These are phyloP conservation scores for Actinostola sp. DNA, from an alignment of 92 coral and sea anemone species.

Conservation along the genomic window DNA sequence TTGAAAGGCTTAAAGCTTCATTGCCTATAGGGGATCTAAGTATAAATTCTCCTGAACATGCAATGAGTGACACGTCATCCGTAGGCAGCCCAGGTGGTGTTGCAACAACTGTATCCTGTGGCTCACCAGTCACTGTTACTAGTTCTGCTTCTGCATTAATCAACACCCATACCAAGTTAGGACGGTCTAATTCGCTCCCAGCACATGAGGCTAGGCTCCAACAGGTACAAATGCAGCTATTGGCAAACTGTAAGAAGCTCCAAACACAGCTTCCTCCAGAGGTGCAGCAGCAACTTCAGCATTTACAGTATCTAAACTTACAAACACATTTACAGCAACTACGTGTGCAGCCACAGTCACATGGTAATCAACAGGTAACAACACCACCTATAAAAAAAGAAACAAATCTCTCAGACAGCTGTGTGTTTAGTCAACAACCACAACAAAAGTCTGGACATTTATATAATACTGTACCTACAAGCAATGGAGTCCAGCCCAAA, in stretches of 20 bases:
- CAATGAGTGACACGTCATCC: slow-evolving; percentile 28
- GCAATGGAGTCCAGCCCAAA: slow-evolving; percentile 1
- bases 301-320: slow-evolving; percentile 88
- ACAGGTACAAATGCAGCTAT: slow-evolving; percentile 77
- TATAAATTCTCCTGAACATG: slow-evolving; percentile 23
- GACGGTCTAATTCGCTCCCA: slow-evolving; percentile 74
- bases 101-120: neutral
- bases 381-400: slow-evolving; percentile 32
- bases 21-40: slow-evolving; percentile 11
- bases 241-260: slow-evolving; percentile 74
- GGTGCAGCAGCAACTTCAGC: slow-evolving; percentile 92
- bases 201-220: slow-evolving; percentile 60
- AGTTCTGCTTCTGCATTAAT: neutral
- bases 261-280: slow-evolving; percentile 78
- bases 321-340: slow-evolving; percentile 91
- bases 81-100: slow-evolving; percentile 23
- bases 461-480: slow-evolving; percentile 9
- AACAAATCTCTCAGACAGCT: slow-evolving; percentile 41
- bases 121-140: neutral
- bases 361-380: slow-evolving; percentile 41
- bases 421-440: slow-evolving; percentile 59
- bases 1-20: slow-evolving; percentile 76
- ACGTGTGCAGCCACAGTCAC: slow-evolving; percentile 73
- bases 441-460: slow-evolving; percentile 37
- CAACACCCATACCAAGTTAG: slow-evolving; percentile 28